These are phyloP conservation scores for Zonitis immaculata DNA, from an alignment of 2,888 invertebrate species.

Conservation along the genomic window DNA sequence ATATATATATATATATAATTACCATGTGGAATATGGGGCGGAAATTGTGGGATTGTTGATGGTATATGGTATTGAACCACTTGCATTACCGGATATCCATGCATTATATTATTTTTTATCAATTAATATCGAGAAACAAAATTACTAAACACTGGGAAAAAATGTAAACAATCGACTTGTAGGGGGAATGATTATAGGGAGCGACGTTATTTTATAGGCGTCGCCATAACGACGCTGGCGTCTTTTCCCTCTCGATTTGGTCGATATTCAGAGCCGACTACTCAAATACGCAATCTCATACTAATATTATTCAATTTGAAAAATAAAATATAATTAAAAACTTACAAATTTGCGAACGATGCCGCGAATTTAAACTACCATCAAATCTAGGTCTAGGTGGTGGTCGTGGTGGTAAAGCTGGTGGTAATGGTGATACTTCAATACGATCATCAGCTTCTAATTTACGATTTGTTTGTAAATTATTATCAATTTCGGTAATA, in stretches of 20 bases:
- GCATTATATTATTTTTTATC: constrained; percentile 51
- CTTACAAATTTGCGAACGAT: constrained; percentile 38
- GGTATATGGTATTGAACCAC: constrained; percentile 62
- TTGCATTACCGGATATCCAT: constrained; percentile 64
- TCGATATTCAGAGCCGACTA: constrained; percentile 39
- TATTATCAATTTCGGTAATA: constrained; percentile 9
- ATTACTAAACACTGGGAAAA: not conserved
- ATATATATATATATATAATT: constrained; percentile 4
- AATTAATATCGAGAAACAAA: not conserved
- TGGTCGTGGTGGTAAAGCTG: constrained; percentile 50
- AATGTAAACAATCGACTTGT: not conserved
- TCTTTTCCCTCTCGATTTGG: constrained; percentile 48
- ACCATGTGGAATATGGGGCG: constrained; percentile 41
- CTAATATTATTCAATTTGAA: constrained; percentile 12
- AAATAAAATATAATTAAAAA: constrained; percentile 3
- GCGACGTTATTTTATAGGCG: constrained; percentile 32
- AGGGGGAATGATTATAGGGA: constrained; percentile 6
- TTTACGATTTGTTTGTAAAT: constrained; percentile 32
- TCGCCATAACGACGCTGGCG: constrained; percentile 42
- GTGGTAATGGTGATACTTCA: constrained; percentile 48
- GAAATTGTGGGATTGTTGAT: constrained; percentile 44
- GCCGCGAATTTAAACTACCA: constrained; percentile 41
- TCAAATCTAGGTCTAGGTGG: constrained; percentile 47
- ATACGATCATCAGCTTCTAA: constrained; percentile 47
- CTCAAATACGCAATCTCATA: constrained; percentile 23